phyloP scores from a whole-genome alignment of 2,113 vertebrate species.

The Motacilla tschutschensis region DNA sequence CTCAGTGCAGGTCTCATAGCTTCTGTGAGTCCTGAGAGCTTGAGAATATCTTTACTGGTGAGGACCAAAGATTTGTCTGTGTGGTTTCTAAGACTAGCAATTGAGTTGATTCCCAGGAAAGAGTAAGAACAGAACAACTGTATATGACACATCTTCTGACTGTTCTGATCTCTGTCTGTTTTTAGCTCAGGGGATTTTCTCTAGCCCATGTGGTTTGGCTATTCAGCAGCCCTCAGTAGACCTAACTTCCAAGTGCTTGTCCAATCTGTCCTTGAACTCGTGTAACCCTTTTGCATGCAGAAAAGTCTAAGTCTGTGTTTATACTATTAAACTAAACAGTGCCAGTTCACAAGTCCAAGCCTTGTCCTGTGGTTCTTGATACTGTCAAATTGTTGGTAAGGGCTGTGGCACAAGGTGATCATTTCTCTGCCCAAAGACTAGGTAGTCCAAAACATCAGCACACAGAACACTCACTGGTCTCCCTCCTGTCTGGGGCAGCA shows the following conservation, averaged over 20 bases:
- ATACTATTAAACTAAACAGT: slow-evolving; percentile 16
- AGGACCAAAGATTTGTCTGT: not conserved
- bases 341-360: not conserved
- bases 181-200: slow-evolving; percentile 6
- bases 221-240: not conserved
- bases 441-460: not conserved
- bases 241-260: not conserved
- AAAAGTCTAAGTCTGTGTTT: slow-evolving; percentile 25
- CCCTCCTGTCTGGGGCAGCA: not conserved
- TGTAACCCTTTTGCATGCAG: not conserved
- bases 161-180: not conserved
- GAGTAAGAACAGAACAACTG: not conserved
- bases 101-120: not conserved
- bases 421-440: not conserved
- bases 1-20: not conserved
- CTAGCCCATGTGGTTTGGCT: not conserved
- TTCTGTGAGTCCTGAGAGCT: not conserved
- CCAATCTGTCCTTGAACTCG: not conserved
- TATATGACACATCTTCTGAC: not conserved
- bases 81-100: not conserved
- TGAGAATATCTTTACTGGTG: not conserved
- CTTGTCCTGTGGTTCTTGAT: not conserved
- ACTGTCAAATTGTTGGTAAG: not conserved
- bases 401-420: not conserved
- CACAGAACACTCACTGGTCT: not conserved